These are phyloP conservation scores for Tetragonula clypearis DNA, from an alignment of 1,140 invertebrate species.

Conservation along the genomic window DNA sequence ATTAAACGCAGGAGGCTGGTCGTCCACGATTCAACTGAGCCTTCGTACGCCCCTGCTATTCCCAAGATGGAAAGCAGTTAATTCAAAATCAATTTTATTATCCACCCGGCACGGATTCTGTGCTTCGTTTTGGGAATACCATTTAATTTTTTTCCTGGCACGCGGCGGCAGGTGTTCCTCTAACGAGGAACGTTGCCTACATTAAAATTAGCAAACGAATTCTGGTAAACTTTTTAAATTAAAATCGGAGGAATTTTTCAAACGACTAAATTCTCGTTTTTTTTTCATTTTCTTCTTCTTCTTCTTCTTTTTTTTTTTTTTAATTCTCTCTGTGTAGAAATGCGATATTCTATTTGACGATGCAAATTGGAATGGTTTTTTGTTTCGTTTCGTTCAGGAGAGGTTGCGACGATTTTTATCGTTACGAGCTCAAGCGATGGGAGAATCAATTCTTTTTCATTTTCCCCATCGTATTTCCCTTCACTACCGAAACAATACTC, in stretches of 20 bases:
- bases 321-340: not conserved
- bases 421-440: not conserved
- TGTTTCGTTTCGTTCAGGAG: not conserved
- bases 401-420: not conserved
- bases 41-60: not conserved
- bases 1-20: slow-evolving; percentile 51
- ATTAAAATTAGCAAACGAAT: not conserved
- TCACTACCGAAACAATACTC: not conserved
- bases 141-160: not conserved
- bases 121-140: not conserved
- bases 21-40: not conserved
- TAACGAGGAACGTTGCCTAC: not conserved
- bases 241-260: not conserved
- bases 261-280: not conserved
- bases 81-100: slow-evolving; percentile 36
- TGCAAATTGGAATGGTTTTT: not conserved
- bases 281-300: too few relatives aligned
- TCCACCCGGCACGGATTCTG: not conserved
- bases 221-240: not conserved
- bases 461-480: not conserved
- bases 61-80: slow-evolving; percentile 25
- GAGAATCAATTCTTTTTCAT: not conserved
- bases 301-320: too few relatives aligned
- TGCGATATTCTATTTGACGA: not conserved
- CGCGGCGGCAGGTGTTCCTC: too few relatives aligned